Percentiles rank a stretch among this genome's conserved stretches.
These are phyloP conservation scores for Bhutanitis thaidina DNA, from an alignment of 2,888 invertebrate genomes.

Conservation along the genomic window DNA sequence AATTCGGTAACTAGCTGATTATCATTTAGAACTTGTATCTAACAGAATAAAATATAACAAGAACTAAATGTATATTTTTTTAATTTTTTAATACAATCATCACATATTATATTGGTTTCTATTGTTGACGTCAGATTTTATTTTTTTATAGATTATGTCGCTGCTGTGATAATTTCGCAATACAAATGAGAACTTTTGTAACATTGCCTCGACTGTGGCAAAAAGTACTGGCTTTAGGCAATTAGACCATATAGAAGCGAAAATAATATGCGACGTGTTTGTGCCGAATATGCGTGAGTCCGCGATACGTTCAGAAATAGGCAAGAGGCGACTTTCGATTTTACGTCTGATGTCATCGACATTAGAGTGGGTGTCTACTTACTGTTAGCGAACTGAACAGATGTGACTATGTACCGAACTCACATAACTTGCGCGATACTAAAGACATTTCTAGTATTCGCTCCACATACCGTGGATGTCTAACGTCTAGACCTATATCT, in stretches of 20 bases:
- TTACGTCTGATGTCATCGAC: slow-evolving; percentile 56
- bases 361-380: slow-evolving; percentile 21
- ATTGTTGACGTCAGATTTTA: too few species aligned
- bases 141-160: too few species aligned
- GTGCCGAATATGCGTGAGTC: slow-evolving; percentile 11
- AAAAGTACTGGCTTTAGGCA: neutral
- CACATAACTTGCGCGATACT: neutral
- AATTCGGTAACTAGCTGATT: too few species aligned
- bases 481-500: too few species aligned
- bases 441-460: neutral
- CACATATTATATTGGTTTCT: too few species aligned
- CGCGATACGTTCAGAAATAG: slow-evolving; percentile 26
- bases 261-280: slow-evolving; percentile 8
- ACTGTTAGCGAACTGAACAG: neutral
- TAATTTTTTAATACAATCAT: too few species aligned
- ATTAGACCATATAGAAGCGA: slow-evolving; percentile 2
- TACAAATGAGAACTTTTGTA: neutral
- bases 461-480: too few species aligned
- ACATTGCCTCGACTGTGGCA: neutral
- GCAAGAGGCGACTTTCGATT: slow-evolving; percentile 56
- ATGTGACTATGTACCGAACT: neutral
- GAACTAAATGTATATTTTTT: too few species aligned
- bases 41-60: too few species aligned
- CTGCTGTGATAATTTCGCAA: neutral
- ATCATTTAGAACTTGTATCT: too few species aligned